Evolutionary conservation across 2,888 invertebrate genomes (phyloP), one percentile per base, ranked within the genome.

Genomic region (Papilio protenor): DNA sequence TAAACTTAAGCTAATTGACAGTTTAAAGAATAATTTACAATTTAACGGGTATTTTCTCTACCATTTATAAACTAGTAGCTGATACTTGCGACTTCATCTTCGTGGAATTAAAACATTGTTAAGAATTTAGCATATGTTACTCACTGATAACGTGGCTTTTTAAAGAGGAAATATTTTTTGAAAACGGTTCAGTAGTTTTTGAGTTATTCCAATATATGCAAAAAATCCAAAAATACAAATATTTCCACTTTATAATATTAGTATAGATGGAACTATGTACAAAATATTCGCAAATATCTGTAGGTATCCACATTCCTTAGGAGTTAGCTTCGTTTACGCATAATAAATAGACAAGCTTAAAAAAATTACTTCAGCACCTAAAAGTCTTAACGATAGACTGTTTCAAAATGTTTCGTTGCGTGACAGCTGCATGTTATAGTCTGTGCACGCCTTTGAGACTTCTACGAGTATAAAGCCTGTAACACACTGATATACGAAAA

Each of bases 381-480:
- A 59, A 59, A 23, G 21, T 73, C 11, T 73, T 72, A 3, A 33
- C n/a, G 55, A 12, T n/a, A 33, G 55, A 72, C 52, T 33, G 18
- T 72, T 72, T 72, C 11, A 52, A 33, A 45, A 16, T 59, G 73
- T 73, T 73, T 21, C 12, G 33, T 73, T 45, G 59, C 73, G 73
- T 73, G 59, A 73, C 73, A 49, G 11, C 27, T 73, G 59, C 73
- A 59, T 23, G 21, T 73, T 73, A 73, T 52, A 61, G 64, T 66
- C 66, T 75, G 66, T 66, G 66, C 64, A 33, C 61, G 33, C 45
- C 64, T 64, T 49, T 33, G 61, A 14, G 16, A 33, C 52, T 40
- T 74, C 21, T 74, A n/a, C n/a, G n/a, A n/a, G n/a, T n/a, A 52
- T 74, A 52, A 61, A 2, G 61, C 61, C 14, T 61, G 61, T 61